Evolutionary conservation across 2,113 vertebrate genomes (phyloP), one percentile per base, ranked within the genome.

Genomic region (Phrynocephalus versicolor): DNA sequence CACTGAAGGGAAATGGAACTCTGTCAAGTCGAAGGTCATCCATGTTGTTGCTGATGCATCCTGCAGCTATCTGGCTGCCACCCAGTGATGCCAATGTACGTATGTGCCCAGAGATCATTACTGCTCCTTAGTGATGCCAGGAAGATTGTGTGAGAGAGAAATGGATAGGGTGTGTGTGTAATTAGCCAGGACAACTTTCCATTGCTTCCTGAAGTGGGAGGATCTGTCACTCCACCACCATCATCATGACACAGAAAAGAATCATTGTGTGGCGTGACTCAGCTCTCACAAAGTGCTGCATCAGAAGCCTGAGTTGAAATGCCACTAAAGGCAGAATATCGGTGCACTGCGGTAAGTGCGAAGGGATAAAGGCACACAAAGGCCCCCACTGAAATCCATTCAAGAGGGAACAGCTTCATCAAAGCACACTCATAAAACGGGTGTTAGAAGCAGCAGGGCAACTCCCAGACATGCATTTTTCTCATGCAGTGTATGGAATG

Each of bases 211-310:
- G 51, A 71, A 60, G 85, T 79, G 70, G 70, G 76, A 69, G 45
- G 85, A 83, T 55, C 27, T 73, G 64, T 18, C 1, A 0, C 78
- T 89, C 86, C 1, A 65, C 64, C 64, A 67, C 9, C 39, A 73
- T 37, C 33, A 0, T 84, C 77, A 2, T 0, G 0, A 73, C 2
- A 60, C 84, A 81, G 73, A 4, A 0, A 9, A 1, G 0, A 10
- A 60, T 90, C 13, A 70, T 79, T 85, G 83, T 4, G 4, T 73
- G 81, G 82, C 10, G 6, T 94, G 92, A 93, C 92, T 95, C 92
- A 92, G 91, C 88, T 86, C 18, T 0, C 83, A 86, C 83, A 87
- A 90, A 82, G 27, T 88, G 87, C 87, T 89, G 88, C 79, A 45
- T 64, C 91, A 91, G 71, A 83, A 78, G 69, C 0, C 0, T 5